phyloP scores from a whole-genome alignment of 2,888 invertebrate genomes.

The Synergus gifuensis region DNA sequence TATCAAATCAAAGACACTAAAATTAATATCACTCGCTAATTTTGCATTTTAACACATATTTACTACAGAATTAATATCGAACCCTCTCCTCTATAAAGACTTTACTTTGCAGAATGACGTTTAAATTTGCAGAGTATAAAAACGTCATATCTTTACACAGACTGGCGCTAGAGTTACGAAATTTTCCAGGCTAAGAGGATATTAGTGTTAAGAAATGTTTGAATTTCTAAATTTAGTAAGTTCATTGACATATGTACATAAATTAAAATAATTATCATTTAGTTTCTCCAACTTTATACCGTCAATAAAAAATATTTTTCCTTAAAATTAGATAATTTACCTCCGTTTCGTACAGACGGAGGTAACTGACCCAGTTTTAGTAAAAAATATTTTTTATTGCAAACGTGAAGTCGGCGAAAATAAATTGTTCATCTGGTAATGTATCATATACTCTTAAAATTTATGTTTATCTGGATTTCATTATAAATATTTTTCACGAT shows the following conservation, averaged over 20 bases:
- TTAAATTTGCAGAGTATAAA: not conserved
- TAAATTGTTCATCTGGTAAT: too few relatives aligned
- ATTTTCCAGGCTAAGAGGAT: conserved; percentile 10
- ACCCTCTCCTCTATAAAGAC: not conserved
- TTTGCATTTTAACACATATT: conserved; percentile 21
- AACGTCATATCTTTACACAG: not conserved
- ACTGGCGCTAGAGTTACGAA: conserved; percentile 5
- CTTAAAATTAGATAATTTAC: too few relatives aligned
- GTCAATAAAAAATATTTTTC: too few relatives aligned
- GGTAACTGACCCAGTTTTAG: too few relatives aligned
- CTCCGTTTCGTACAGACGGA: too few relatives aligned
- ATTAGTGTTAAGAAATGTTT: not conserved
- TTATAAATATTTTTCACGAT: conserved; percentile 7
- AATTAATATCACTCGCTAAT: conserved; percentile 16
- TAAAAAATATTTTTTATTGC: too few relatives aligned
- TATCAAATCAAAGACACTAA: not conserved
- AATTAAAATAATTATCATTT: too few relatives aligned
- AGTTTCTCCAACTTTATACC: too few relatives aligned
- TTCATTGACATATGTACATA: not conserved
- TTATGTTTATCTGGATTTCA: conserved; percentile 7
- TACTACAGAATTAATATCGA: not conserved
- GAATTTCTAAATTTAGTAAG: not conserved
- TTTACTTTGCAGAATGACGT: too few relatives aligned
- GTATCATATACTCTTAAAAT: not conserved
- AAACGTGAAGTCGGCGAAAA: too few relatives aligned